A percentile compares a stretch with the other conserved stretches of the same genome.
Evolutionary conservation across 2,113 vertebrate genomes (phyloP).

Genomic region (Neodontobutis hainanensis): DNA sequence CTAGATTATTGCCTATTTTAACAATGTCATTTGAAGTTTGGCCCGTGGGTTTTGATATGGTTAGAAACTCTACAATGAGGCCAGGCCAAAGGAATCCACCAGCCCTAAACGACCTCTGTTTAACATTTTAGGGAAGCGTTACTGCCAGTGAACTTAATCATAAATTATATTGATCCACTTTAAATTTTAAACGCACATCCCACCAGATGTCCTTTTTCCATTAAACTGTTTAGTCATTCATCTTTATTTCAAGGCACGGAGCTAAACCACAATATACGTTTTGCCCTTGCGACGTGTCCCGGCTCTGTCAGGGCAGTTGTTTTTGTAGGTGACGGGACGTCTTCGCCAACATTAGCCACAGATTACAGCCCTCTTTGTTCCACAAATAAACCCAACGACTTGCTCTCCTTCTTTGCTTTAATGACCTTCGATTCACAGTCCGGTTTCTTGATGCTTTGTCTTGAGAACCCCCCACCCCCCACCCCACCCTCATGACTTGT

Average conservation of each 20-base stretch:
- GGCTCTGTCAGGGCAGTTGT: background rate
- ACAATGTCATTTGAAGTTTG: too few species aligned
- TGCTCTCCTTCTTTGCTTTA: slow-evolving; percentile 1
- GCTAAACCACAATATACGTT: background rate
- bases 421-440: background rate
- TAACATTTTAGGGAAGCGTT: background rate
- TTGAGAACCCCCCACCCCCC: slow-evolving; percentile 9
- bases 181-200: background rate
- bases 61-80: too few species aligned
- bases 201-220: background rate
- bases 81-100: background rate
- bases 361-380: slow-evolving; percentile 14
- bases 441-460: background rate
- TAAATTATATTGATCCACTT: background rate
- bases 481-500: background rate
- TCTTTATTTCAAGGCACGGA: background rate
- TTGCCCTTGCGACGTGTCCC: background rate
- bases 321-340: background rate
- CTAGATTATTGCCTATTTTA: too few species aligned
- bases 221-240: background rate
- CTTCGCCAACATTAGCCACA: background rate
- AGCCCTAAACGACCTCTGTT: background rate
- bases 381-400: slow-evolving; percentile 9
- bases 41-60: too few species aligned
- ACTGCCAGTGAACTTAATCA: background rate